These are phyloP conservation scores for Zhuqinia jingwanae DNA, from an alignment of 2,888 invertebrate genomes.

Conservation along the genomic window DNA sequence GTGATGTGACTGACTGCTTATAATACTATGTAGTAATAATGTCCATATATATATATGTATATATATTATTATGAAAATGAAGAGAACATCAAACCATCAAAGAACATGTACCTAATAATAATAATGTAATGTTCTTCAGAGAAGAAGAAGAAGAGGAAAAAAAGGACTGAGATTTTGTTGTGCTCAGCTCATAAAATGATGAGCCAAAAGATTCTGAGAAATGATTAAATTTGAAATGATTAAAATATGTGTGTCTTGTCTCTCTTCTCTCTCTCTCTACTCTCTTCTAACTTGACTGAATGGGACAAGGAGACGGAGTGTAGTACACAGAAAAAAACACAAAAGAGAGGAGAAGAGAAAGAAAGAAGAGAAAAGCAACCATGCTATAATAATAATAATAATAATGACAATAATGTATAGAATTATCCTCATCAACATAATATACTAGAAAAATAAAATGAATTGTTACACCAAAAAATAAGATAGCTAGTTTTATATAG, in stretches of 20 bases:
- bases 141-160: too few species aligned
- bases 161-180: constrained; percentile 14
- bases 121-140: too few species aligned
- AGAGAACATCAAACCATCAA: background rate
- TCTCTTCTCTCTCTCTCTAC: too few species aligned
- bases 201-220: constrained; percentile 66
- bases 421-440: constrained; percentile 31
- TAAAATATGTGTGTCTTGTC: constrained; percentile 52
- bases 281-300: constrained; percentile 24
- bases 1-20: background rate
- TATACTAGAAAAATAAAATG: background rate
- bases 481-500: too few species aligned
- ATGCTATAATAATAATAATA: background rate
- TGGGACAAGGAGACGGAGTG: background rate
- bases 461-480: too few species aligned
- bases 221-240: constrained; percentile 66
- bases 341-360: background rate
- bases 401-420: constrained; percentile 35
- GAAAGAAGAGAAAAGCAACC: constrained; percentile 33
- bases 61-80: too few species aligned
- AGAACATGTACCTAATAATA: background rate
- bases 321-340: too few species aligned
- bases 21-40: background rate
- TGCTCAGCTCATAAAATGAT: constrained; percentile 59
- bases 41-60: background rate